phyloP scores from a whole-genome alignment of 1,140 invertebrate species.

The Aphis craccivora region DNA sequence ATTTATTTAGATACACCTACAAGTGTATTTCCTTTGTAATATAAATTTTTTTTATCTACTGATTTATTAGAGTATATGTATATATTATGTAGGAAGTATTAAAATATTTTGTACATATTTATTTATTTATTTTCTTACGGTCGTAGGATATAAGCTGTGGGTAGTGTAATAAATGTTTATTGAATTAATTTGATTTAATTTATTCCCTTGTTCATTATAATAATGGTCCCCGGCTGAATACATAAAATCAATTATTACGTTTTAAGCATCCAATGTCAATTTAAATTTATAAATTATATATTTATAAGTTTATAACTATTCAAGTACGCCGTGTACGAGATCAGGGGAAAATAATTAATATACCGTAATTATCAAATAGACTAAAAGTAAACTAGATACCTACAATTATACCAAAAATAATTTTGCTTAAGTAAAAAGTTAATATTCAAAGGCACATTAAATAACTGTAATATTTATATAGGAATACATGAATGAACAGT shows the following conservation, averaged over 20 bases:
- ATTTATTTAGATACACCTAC: neutral
- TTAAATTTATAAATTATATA: neutral
- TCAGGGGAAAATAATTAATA: neutral
- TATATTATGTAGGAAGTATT: neutral
- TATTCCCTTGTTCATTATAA: neutral
- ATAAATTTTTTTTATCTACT: neutral
- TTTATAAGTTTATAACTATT: neutral
- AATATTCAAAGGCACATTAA: neutral
- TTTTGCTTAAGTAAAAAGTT: neutral
- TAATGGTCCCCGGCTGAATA: neutral
- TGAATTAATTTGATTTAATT: conserved; percentile 5
- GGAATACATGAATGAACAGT: neutral
- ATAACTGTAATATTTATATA: neutral
- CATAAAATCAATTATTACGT: neutral
- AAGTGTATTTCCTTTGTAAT: neutral
- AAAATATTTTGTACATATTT: neutral
- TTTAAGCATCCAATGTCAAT: neutral
- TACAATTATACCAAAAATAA: neutral
- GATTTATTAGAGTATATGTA: neutral
- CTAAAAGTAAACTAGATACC: neutral
- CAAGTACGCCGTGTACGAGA: neutral
- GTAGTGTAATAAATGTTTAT: neutral
- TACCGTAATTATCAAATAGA: neutral
- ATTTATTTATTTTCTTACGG: neutral
- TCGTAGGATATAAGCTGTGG: neutral